These are phyloP conservation scores for Syngnathus rostellatus DNA, from an alignment of 2,797 vertebrate genomes.

Conservation along the genomic window DNA sequence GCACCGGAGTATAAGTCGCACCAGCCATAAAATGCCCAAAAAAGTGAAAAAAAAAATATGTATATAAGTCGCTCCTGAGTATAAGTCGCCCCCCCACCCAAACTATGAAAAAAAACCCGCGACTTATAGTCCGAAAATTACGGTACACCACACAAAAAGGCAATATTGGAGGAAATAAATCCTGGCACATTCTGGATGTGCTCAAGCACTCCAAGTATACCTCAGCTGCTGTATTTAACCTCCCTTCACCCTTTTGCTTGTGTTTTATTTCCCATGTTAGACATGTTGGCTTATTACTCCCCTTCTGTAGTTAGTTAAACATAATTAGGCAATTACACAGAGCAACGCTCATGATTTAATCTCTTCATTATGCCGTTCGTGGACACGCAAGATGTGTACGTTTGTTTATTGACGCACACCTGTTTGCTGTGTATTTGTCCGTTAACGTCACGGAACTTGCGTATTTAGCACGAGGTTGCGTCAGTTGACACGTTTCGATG, in stretches of 20 bases:
- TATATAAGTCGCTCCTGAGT: too few relatives aligned
- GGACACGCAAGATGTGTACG: background rate
- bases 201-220: background rate
- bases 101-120: too few relatives aligned
- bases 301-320: background rate
- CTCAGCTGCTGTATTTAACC: conserved; percentile 1
- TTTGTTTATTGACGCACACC: background rate
- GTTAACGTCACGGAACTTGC: background rate
- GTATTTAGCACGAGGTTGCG: background rate
- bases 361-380: background rate
- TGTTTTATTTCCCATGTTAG: conserved; percentile 7
- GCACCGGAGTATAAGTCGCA: too few relatives aligned
- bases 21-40: too few relatives aligned
- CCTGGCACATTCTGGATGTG: background rate
- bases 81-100: too few relatives aligned
- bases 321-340: conserved; percentile 5
- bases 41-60: too few relatives aligned
- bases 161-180: background rate
- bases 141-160: background rate
- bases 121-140: too few relatives aligned
- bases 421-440: background rate
- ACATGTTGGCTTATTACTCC: conserved; percentile 1
- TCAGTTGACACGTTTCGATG: background rate
- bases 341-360: conserved; percentile 1
- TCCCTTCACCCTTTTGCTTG: background rate